phyloP scores from a whole-genome alignment of 2,113 vertebrate genomes.

The Accipiter cooperii region DNA sequence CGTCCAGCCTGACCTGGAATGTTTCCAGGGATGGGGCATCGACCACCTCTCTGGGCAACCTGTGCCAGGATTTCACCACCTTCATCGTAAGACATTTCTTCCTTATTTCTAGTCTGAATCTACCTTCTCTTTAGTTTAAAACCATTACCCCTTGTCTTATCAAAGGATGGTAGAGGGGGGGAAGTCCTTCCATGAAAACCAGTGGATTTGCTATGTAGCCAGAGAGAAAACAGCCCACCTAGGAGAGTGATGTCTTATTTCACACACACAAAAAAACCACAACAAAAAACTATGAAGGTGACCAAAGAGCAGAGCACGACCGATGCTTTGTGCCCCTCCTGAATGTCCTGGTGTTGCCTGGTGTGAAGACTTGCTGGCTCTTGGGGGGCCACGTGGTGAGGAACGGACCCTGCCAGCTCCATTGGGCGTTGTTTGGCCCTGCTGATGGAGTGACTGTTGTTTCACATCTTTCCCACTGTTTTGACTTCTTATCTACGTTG shows the following conservation, averaged over 20 bases:
- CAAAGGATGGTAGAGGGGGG: neutral
- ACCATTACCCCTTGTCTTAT: neutral
- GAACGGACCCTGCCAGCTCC: neutral
- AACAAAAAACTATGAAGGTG: neutral
- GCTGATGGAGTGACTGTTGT: neutral
- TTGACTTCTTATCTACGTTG: neutral
- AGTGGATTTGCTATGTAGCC: neutral
- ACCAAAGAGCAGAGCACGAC: neutral
- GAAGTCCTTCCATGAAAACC: neutral
- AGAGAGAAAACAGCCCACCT: neutral
- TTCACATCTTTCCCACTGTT: neutral
- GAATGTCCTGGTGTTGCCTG: neutral
- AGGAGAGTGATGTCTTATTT: neutral
- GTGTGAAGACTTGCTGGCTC: neutral
- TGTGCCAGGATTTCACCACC: neutral
- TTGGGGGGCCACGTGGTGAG: neutral
- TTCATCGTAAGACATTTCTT: neutral
- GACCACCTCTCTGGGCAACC: neutral
- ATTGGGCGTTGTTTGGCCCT: accelerated
- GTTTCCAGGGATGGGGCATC: neutral
- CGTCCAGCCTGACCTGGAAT: neutral
- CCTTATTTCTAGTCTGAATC: neutral
- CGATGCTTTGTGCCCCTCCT: neutral
- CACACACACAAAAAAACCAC: too few species aligned
- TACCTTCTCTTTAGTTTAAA: neutral